Conservation (phyloP, 2,113 vertebrate species). For the Indicator indicator region DNA sequence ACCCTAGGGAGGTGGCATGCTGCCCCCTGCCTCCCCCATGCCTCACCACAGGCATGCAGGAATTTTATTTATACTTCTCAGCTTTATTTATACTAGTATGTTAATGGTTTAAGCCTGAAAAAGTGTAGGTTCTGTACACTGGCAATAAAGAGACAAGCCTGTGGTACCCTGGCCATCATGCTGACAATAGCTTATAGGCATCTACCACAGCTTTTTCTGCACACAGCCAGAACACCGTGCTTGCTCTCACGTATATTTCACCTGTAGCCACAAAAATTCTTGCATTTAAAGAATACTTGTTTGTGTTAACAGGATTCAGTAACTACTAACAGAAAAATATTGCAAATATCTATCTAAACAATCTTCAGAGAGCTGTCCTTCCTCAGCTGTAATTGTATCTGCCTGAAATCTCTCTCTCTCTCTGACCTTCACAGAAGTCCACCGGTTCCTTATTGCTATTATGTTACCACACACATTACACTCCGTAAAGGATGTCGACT, state of each 20-base stretch:
- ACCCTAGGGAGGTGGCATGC: constrained; percentile 31
- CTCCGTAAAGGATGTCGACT: neutral
- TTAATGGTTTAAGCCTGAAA: neutral
- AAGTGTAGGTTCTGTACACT: rapidly evolving
- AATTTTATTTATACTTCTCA: constrained; percentile 24
- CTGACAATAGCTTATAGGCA: neutral
- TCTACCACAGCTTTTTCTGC: neutral
- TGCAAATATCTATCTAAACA: neutral
- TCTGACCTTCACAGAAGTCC: neutral
- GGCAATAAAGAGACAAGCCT: neutral
- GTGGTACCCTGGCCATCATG: rapidly evolving
- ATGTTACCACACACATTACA: neutral
- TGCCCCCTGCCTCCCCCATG: constrained; percentile 33
- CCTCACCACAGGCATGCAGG: constrained; percentile 16
- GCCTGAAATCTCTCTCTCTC: neutral
- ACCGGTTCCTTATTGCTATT: neutral
- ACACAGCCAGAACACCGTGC: rapidly evolving
- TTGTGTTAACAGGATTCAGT: neutral
- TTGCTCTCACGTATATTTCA: neutral
- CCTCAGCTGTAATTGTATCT: neutral
- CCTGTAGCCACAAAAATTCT: neutral
- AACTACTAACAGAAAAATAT: neutral
- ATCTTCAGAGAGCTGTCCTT: neutral
- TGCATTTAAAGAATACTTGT: neutral
- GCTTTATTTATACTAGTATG: constrained; percentile 3